phyloP scores from a whole-genome alignment of 2,113 vertebrate genomes.

The Arothron firmamentum region DNA sequence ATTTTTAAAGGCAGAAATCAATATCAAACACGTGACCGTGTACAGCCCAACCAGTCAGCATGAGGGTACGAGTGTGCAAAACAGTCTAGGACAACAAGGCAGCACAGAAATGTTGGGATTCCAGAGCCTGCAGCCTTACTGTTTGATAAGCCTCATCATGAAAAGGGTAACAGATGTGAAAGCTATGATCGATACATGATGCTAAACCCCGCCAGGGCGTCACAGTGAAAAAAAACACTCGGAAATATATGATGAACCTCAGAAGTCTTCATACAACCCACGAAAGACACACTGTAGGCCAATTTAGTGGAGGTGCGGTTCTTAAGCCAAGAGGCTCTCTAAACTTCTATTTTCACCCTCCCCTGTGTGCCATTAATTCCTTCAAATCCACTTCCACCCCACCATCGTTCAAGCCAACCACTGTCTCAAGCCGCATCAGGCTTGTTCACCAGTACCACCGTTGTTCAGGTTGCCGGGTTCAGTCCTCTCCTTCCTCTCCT shows the following conservation, averaged over 20 bases:
- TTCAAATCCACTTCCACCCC: slow-evolving; percentile 39
- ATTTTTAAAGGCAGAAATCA: no score
- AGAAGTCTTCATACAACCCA: slow-evolving; percentile 22
- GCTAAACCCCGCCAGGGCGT: slow-evolving; percentile 16
- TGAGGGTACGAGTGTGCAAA: no score
- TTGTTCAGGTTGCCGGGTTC: not conserved
- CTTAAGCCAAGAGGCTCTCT: slow-evolving; percentile 34
- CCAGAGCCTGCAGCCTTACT: slow-evolving; percentile 11
- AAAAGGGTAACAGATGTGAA: slow-evolving; percentile 23
- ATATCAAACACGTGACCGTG: no score
- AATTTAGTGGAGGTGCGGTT: slow-evolving; percentile 42
- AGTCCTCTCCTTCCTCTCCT: slow-evolving; percentile 10
- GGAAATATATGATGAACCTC: slow-evolving; percentile 41
- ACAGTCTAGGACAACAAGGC: no score
- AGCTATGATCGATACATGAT: slow-evolving; percentile 30
- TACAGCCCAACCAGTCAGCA: no score
- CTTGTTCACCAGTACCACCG: slow-evolving; percentile 24
- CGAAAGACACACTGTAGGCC: slow-evolving; percentile 34
- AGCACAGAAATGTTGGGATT: not conserved
- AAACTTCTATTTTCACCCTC: slow-evolving; percentile 45
- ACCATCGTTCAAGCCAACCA: slow-evolving; percentile 13
- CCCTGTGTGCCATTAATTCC: slow-evolving; percentile 45
- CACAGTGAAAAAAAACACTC: slow-evolving; percentile 18
- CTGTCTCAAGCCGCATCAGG: slow-evolving; percentile 29
- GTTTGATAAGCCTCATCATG: slow-evolving; percentile 14